phyloP scores from a whole-genome alignment of 2,888 invertebrate species.

The Archaeoteleia sp. region DNA sequence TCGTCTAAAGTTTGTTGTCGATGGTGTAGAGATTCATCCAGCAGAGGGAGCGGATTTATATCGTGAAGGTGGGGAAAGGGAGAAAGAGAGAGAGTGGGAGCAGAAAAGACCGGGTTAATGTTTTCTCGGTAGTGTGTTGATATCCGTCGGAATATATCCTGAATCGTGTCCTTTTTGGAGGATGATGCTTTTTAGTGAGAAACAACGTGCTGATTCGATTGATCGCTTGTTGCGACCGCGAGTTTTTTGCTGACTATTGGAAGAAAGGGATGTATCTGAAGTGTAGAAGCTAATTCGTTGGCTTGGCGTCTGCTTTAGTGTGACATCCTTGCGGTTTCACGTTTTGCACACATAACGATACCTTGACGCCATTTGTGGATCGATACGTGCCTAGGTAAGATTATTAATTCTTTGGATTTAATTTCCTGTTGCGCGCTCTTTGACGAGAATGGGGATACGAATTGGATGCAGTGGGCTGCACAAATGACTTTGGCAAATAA shows the following conservation, averaged over 20 bases:
- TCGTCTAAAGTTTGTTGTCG: too few species aligned
- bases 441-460: too few species aligned
- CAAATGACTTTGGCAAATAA: too few species aligned
- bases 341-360: background rate
- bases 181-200: background rate
- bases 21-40: background rate
- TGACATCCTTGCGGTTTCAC: background rate
- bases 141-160: slow-evolving; percentile 36
- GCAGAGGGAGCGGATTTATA: background rate
- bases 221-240: background rate
- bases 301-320: too few species aligned
- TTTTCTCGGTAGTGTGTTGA: slow-evolving; percentile 41
- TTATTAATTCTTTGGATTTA: background rate
- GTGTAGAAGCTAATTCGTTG: too few species aligned
- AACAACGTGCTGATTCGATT: background rate
- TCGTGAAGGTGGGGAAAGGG: background rate
- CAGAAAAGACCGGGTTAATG: slow-evolving; percentile 32
- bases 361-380: background rate
- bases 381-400: slow-evolving; percentile 6
- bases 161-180: background rate
- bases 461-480: too few species aligned
- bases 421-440: slow-evolving; percentile 5
- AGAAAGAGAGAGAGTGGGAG: slow-evolving; percentile 26
- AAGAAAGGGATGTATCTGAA: too few species aligned
- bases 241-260: too few species aligned